Evolutionary conservation across 2,888 invertebrate species (phyloP).

Genomic region (Operophtera brumata): DNA sequence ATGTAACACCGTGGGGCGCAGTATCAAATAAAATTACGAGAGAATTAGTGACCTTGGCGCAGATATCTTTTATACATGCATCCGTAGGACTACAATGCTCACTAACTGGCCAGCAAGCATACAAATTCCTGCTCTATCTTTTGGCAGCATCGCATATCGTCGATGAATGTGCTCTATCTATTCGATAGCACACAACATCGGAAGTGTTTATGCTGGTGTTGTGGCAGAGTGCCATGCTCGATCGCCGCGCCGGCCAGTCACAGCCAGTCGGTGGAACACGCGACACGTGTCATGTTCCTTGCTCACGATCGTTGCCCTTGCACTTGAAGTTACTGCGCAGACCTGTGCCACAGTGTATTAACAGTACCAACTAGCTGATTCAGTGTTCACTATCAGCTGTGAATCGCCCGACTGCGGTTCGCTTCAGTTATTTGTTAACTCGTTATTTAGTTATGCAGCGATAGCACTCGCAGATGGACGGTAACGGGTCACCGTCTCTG

Average conservation of each 20-base stretch:
- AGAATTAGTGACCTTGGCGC: conserved; percentile 1
- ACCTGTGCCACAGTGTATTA: conserved; percentile 30
- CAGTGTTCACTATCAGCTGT: conserved; percentile 39
- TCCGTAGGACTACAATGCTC: not conserved
- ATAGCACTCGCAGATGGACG: conserved; percentile 68
- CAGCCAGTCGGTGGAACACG: conserved; percentile 20
- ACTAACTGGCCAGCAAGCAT: conserved; percentile 6
- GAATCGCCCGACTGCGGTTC: conserved; percentile 31
- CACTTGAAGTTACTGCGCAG: conserved; percentile 46
- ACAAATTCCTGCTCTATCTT: conserved; percentile 16
- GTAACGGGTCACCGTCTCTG: conserved; percentile 71
- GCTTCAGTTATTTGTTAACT: conserved; percentile 8
- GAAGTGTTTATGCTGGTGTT: conserved; percentile 40
- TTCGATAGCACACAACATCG: conserved; percentile 30
- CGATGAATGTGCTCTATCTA: conserved; percentile 17
- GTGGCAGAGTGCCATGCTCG: conserved; percentile 39
- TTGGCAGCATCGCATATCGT: conserved; percentile 16
- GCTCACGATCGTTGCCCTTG: conserved; percentile 40
- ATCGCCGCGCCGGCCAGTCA: conserved; percentile 26
- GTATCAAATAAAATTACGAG: not conserved
- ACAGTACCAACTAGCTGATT: conserved; percentile 19
- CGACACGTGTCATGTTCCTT: conserved; percentile 6
- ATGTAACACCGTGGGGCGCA: no score
- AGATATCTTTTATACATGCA: conserved; percentile 8
- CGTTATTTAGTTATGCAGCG: conserved; percentile 65